Base-by-base conservation (phyloP, 2,797 vertebrate genomes). In the Phoxinus dragarum region DNA sequence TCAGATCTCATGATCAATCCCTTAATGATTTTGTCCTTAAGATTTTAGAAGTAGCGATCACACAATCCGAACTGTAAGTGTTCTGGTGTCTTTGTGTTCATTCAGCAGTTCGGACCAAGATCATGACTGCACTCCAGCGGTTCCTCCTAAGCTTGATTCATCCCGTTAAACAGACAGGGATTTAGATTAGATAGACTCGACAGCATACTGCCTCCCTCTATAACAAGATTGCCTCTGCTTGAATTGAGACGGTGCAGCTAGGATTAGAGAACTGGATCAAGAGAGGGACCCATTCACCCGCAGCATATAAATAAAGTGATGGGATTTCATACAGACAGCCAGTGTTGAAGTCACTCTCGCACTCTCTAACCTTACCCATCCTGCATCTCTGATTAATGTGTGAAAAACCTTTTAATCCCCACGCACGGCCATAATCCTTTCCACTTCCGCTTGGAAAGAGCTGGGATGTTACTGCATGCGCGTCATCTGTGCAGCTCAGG, bases 161-260 rank as follows among this genome's bases (percentile, higher is more conserved):
- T 86, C 87, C 80, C 64, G 73, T 86, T 86, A 86, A 83, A 86
- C 61, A 86, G 68, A 49, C 80, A 80, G 64, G 75, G 80, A 85
- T 86, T 79, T 79, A 67, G 83, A 81, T 79, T 82, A 88, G 74
- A 79, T 75, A 19, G n/a, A 77, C 71, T 54, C 36, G 40, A 82
- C 83, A 73, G 52, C 84, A 47, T 85, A 64, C 84, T 74, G 80
- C 74, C 64, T 80, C 49, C 72, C 59, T 72, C 73, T 54, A 71
- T 74, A 74, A 86, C 67, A 85, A 56, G 74, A 82, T 66, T 68
- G 79, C 84, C 84, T 64, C 16, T 42, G 42, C 49, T 61, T 52
- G 44, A 66, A 71, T 64, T n/a, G 79, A 86, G 74, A 75, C 31
- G 54, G 44, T 31, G 44, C 79, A 59, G 49, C 3, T 14, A 49